phyloP scores from a whole-genome alignment of 2,113 vertebrate species.

The Oenanthe oenanthe region DNA sequence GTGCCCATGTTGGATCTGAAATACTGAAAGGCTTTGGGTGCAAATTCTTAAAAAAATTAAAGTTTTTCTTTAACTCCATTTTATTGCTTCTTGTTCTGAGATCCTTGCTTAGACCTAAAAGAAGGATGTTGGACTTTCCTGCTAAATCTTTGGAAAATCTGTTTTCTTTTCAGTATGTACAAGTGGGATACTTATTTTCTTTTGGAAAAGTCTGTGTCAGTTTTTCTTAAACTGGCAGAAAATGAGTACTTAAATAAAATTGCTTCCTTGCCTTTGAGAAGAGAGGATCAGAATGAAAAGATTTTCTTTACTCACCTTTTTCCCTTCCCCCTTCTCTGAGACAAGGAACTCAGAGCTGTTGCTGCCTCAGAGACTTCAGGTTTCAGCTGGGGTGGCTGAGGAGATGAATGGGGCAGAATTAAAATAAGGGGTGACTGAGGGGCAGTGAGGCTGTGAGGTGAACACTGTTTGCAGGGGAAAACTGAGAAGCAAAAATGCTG shows the following conservation, averaged over 20 bases:
- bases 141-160: neutral
- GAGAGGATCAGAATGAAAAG: neutral
- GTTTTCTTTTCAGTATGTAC: neutral
- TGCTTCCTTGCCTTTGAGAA: neutral
- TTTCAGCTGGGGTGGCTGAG: neutral
- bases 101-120: neutral
- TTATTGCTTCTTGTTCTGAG: neutral
- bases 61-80: neutral
- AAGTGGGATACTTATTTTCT: neutral
- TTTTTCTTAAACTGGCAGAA: neutral
- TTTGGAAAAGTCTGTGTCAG: neutral
- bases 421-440: neutral
- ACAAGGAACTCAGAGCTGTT: neutral
- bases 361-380: neutral
- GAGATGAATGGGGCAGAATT: neutral
- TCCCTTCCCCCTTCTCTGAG: neutral
- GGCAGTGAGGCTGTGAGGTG: neutral
- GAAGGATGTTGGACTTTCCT: neutral
- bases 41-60: neutral
- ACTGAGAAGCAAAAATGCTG: neutral
- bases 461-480: neutral
- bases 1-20: neutral
- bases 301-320: neutral
- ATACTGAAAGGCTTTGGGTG: neutral
- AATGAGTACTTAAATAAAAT: neutral